Conservation (phyloP, 2,113 vertebrate species). For the Halichoerus grypus region DNA sequence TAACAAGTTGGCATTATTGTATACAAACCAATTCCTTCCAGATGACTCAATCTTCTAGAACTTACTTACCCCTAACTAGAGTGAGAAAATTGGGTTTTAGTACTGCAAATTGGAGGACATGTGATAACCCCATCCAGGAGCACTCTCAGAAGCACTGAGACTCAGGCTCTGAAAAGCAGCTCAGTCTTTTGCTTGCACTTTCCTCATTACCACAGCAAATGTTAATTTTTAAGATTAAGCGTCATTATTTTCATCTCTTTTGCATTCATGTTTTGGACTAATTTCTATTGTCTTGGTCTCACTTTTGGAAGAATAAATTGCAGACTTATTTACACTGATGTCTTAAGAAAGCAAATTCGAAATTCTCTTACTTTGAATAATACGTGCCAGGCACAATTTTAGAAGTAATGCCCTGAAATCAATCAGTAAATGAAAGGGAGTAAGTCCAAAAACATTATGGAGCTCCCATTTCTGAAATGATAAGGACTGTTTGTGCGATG, state of each 20-base stretch:
- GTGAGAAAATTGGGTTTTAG: background rate
- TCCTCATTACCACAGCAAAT: background rate
- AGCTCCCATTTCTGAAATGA: background rate
- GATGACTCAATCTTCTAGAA: background rate
- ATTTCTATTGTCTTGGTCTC: slow-evolving; percentile 31
- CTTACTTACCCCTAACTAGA: background rate
- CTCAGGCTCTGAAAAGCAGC: background rate
- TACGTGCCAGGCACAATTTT: background rate
- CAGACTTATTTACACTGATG: background rate
- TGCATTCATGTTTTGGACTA: background rate
- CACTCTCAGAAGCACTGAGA: background rate
- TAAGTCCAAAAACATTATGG: background rate
- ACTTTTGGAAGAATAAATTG: slow-evolving; percentile 38
- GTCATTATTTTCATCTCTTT: background rate
- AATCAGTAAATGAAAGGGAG: background rate
- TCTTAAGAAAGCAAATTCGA: slow-evolving; percentile 39
- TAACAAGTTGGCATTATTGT: background rate
- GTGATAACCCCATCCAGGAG: background rate
- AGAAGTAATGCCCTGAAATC: background rate
- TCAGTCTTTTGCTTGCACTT: background rate
- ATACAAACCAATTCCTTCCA: background rate
- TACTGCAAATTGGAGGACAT: background rate
- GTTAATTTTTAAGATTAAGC: slow-evolving; percentile 24
- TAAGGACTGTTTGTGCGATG: background rate
- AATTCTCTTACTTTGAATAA: background rate